phyloP scores from a whole-genome alignment of 2,113 vertebrate species.

The Pseudopodoces humilis region DNA sequence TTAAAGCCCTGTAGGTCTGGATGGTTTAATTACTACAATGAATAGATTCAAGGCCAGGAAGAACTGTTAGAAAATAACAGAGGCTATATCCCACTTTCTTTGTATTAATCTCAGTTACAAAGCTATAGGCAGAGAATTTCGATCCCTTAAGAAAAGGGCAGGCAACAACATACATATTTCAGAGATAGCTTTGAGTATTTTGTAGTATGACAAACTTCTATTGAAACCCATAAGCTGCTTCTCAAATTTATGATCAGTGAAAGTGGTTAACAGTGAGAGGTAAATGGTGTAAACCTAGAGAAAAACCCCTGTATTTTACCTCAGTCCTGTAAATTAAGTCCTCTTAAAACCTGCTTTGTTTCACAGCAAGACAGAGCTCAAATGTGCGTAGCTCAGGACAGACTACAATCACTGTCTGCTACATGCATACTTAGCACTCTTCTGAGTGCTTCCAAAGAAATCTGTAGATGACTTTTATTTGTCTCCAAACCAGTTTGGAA shows the following conservation, averaged over 20 bases:
- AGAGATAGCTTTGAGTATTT: not conserved
- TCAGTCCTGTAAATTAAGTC: not conserved
- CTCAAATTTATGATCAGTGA: not conserved
- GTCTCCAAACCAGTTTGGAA: not conserved
- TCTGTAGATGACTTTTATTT: not conserved
- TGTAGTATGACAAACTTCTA: not conserved
- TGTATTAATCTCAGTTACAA: not conserved
- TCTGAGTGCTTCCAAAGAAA: not conserved
- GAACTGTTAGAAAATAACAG: fast-evolving
- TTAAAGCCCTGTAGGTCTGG: not conserved
- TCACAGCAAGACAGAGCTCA: not conserved
- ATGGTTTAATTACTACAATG: not conserved
- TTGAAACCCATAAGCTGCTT: not conserved
- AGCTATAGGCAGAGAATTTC: not conserved
- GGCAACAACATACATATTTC: not conserved
- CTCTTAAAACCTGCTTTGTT: not conserved
- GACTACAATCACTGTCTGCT: not conserved
- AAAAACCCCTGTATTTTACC: not conserved
- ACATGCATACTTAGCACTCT: too few species aligned
- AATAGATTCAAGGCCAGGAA: not conserved
- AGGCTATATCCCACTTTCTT: not conserved
- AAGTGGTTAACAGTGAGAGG: not conserved
- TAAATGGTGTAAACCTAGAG: not conserved
- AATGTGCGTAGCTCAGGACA: fast-evolving
- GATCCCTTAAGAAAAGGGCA: not conserved